phyloP scores from a whole-genome alignment of 2,797 vertebrate genomes.

The Microhierax caerulescens region DNA sequence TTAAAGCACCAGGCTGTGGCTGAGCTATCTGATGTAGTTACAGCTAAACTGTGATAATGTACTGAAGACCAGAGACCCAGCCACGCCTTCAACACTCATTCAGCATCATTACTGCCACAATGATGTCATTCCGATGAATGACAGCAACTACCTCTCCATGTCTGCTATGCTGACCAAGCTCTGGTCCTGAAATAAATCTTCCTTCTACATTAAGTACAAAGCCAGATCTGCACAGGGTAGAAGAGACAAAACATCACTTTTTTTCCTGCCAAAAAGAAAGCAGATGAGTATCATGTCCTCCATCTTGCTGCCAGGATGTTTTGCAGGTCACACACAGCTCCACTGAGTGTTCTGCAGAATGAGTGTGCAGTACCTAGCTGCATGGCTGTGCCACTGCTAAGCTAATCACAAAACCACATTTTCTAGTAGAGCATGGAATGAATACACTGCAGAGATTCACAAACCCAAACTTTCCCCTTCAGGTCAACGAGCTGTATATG shows the following conservation, averaged over 20 bases:
- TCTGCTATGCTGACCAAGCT: background rate
- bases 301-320: background rate
- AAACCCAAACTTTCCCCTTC: background rate
- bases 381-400: rapidly evolving
- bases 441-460: background rate
- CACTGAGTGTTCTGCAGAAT: background rate
- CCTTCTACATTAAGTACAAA: background rate
- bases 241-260: background rate
- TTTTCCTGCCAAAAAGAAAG: background rate
- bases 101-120: background rate
- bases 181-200: background rate
- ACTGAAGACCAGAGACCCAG: background rate
- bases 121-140: background rate
- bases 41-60: background rate
- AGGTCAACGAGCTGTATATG: background rate
- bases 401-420: background rate
- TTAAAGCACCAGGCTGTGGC: background rate
- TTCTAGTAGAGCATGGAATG: rapidly evolving
- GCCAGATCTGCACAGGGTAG: rapidly evolving
- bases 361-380: background rate
- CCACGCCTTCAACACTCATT: background rate
- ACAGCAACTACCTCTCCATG: background rate
- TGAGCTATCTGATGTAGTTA: background rate
- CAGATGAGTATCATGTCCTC: background rate
- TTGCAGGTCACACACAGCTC: background rate